A percentile compares a stretch with the other conserved stretches of the same genome.
phyloP scores from a whole-genome alignment of 2,113 vertebrate genomes.

The Naja naja region DNA sequence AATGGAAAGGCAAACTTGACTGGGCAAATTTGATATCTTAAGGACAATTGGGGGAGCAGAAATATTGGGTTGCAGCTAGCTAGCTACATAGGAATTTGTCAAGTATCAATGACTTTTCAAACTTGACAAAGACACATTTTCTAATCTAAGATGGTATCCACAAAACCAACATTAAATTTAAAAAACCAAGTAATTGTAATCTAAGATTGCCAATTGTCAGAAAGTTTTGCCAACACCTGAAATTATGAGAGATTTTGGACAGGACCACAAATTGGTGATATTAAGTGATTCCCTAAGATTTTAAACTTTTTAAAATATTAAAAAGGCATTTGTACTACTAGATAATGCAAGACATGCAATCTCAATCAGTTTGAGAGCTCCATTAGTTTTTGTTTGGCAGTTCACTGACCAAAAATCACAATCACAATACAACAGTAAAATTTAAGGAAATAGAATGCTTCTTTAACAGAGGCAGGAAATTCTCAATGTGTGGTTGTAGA shows the following conservation, averaged over 20 bases:
- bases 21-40: not conserved
- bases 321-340: not conserved
- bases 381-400: not conserved
- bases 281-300: not conserved
- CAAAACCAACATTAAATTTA: not conserved
- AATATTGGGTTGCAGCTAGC: not conserved
- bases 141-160: not conserved
- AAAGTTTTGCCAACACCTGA: not conserved
- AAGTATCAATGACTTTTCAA: not conserved
- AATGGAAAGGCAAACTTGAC: not conserved
- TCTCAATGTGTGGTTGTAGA: not conserved
- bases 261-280: not conserved
- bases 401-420: not conserved
- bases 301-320: not conserved
- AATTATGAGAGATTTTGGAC: not conserved
- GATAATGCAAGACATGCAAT: not conserved
- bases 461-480: not conserved
- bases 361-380: not conserved
- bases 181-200: not conserved
- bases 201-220: not conserved
- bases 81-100: not conserved
- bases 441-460: not conserved
- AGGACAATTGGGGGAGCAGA: not conserved
- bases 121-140: not conserved
- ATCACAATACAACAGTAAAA: not conserved